These are phyloP conservation scores for Morone chrysops DNA, from an alignment of 2,113 vertebrate genomes.

Conservation along the genomic window DNA sequence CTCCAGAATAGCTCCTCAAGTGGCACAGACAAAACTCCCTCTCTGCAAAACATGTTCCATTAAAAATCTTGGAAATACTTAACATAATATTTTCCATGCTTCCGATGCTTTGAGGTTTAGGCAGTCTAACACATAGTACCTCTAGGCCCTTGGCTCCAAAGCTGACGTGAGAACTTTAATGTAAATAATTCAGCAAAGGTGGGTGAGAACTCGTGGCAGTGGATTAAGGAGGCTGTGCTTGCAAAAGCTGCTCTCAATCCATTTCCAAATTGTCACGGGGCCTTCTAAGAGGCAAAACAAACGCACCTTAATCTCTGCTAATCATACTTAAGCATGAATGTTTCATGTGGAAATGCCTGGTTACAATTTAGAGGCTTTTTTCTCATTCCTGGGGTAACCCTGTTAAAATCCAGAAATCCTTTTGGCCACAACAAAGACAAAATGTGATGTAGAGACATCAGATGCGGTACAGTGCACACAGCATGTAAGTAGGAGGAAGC, in stretches of 20 bases:
- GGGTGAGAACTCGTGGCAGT: constrained; percentile 75
- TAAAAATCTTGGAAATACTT: constrained; percentile 55
- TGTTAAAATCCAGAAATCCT: constrained; percentile 72
- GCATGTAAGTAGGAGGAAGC: constrained; percentile 63
- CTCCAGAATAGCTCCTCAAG: constrained; percentile 30
- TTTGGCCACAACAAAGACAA: constrained; percentile 76
- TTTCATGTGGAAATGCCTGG: constrained; percentile 82
- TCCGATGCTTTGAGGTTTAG: constrained; percentile 47
- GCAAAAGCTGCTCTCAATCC: constrained; percentile 79
- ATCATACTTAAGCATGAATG: constrained; percentile 83
- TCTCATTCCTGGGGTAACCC: constrained; percentile 71
- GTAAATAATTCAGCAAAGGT: constrained; percentile 76
- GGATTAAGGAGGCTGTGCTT: constrained; percentile 75
- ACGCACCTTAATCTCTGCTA: constrained; percentile 83
- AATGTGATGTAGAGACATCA: constrained; percentile 66
- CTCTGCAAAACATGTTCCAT: constrained; percentile 37
- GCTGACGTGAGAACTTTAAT: constrained; percentile 62
- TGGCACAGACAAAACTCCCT: constrained; percentile 24
- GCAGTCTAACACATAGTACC: constrained; percentile 37
- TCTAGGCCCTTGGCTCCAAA: constrained; percentile 55
- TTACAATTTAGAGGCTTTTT: constrained; percentile 76
- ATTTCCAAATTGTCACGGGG: constrained; percentile 80
- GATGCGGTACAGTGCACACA: constrained; percentile 50
- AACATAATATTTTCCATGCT: constrained; percentile 37
- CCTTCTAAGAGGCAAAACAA: constrained; percentile 79